A percentile compares a stretch with the other conserved stretches of the same genome.
phyloP scores from a whole-genome alignment of 2,113 vertebrate genomes.

The Megalops atlanticus region DNA sequence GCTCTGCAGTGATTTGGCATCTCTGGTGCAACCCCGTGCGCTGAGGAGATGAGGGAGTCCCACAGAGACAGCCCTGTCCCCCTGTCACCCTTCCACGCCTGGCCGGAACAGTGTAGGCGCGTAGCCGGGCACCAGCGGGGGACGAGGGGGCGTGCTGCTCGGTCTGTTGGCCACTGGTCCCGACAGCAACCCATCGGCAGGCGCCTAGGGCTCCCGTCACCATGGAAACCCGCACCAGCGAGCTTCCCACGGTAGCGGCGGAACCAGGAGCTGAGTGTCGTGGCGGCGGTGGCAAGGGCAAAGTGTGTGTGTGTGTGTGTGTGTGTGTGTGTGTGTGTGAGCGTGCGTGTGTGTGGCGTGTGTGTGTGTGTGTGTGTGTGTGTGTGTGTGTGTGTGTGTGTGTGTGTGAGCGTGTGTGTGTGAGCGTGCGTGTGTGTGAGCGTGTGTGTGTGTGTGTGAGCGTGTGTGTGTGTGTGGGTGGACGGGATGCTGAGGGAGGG shows the following conservation, averaged over 20 bases:
- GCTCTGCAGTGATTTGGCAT: too few relatives aligned
- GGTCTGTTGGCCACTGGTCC: constrained; percentile 53
- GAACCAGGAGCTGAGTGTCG: constrained; percentile 48
- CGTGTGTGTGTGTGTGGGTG: constrained; percentile 2
- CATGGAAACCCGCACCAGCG: constrained; percentile 61
- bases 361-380: constrained; percentile 1
- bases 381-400: constrained; percentile 27
- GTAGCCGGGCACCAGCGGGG: constrained; percentile 64
- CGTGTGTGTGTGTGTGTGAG: constrained; percentile 15
- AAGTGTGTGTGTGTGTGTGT: neutral
- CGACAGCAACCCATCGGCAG: constrained; percentile 51
- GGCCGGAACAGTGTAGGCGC: constrained; percentile 61
- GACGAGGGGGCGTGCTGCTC: constrained; percentile 48
- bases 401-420: constrained; percentile 33
- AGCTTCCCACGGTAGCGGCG: constrained; percentile 71
- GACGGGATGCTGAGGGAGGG: neutral
- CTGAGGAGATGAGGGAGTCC: too few relatives aligned
- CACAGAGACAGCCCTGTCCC: neutral
- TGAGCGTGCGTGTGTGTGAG: constrained; percentile 21
- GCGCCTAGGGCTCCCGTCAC: constrained; percentile 62
- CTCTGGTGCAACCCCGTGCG: too few relatives aligned
- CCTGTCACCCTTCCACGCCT: constrained; percentile 32
- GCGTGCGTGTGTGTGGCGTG: neutral
- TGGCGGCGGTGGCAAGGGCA: constrained; percentile 12
- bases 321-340: neutral